Evolutionary conservation across 2,113 vertebrate genomes (phyloP), one percentile per base, ranked within the genome.

Genomic region (Syrmaticus mikado): DNA sequence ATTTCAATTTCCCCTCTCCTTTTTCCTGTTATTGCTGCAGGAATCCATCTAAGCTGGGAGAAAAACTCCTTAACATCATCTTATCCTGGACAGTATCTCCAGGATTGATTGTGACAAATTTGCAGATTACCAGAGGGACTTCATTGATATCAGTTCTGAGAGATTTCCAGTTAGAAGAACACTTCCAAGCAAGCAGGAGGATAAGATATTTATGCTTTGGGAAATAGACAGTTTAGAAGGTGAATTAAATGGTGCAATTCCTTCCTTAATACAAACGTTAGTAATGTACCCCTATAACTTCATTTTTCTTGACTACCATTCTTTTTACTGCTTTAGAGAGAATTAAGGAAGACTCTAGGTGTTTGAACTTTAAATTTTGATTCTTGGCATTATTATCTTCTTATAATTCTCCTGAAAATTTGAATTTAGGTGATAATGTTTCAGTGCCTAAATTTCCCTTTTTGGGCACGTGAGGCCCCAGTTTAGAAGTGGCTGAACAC

Each of bases 381-480:
- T 77, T 62, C 65, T 62, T 80, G 45, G 4, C 19, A 38, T n/a
- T 50, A 4, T 1, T 48, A 76, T 15, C 4, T 76, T 70, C 13
- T 79, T 34, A 75, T 3, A 80, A 9, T 10, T 36, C 22, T 88
- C 10, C 22, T 48, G 30, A 90, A 90, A 10, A 30, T 32, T n/a
- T 66, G 20, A 80, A 62, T 13, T 70, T 62, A 32, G 15, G 3
- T 25, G 34, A 48, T 43, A 73, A 16, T 28, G 57, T 53, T 80
- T 70, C 20, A 70, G 20, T 14, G 40, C 17, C 25, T 61, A 21
- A 68, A 52, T 25, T 64, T 11, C 2, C 5, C 11, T 60, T 43
- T 71, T 45, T 15, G 5, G 4, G 15, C 5, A 25, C 0, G 0
- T 46, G 20, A 45, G 10, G 3, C 2, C 3, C 1, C 8, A 65